phyloP scores from a whole-genome alignment of 2,113 vertebrate species.

The Emydura subglobosa region DNA sequence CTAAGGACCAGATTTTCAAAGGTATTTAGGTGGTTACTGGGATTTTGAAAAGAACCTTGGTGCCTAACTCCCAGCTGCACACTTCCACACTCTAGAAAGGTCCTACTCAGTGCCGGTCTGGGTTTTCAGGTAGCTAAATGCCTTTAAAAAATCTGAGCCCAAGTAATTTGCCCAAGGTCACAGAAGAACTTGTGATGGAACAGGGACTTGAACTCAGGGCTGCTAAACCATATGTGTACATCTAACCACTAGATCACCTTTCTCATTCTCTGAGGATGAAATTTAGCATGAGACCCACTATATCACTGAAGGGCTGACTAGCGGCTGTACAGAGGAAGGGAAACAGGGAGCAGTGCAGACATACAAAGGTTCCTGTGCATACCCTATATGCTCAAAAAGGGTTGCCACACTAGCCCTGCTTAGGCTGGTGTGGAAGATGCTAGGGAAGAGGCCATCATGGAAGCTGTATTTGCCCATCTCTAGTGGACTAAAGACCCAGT shows the following conservation, averaged over 20 bases:
- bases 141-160: background rate
- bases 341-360: background rate
- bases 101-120: background rate
- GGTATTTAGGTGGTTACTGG: background rate
- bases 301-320: background rate
- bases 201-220: background rate
- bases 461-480: background rate
- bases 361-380: background rate
- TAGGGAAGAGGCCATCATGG: background rate
- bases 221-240: background rate
- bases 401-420: background rate
- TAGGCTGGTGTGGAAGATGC: background rate
- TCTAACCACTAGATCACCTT: fast-evolving
- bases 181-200: fast-evolving
- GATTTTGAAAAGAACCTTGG: background rate
- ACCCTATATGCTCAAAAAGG: background rate
- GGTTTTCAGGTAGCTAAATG: background rate
- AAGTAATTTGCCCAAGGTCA: background rate
- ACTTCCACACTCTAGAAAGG: background rate
- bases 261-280: background rate
- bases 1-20: background rate
- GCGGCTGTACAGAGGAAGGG: background rate
- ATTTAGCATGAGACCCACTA: background rate
- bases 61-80: background rate
- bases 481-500: background rate